These are phyloP conservation scores for Cheilosia vulpina DNA, from an alignment of 2,888 invertebrate species.

Conservation along the genomic window DNA sequence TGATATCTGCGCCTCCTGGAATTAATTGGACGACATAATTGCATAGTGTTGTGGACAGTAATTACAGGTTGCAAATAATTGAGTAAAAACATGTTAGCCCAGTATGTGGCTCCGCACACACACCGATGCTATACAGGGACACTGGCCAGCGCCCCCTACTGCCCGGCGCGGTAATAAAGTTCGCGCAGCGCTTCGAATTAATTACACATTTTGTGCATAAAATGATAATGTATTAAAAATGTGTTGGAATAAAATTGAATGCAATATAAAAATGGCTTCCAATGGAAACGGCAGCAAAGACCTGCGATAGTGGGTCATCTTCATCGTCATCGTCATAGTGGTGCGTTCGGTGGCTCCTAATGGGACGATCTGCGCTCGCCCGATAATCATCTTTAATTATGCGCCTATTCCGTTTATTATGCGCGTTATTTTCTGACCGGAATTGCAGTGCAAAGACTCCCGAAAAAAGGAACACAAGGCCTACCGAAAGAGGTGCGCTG, in stretches of 20 bases:
- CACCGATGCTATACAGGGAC: neutral
- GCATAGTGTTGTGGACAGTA: slow-evolving; percentile 81
- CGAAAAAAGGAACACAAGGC: slow-evolving; percentile 13
- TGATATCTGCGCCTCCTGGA: slow-evolving; percentile 78
- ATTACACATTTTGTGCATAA: slow-evolving; percentile 73
- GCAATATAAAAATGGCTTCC: slow-evolving; percentile 62
- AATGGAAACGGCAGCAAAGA: slow-evolving; percentile 14
- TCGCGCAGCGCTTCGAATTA: slow-evolving; percentile 66
- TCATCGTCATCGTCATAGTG: slow-evolving; percentile 40
- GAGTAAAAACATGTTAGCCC: slow-evolving; percentile 77
- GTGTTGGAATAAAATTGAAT: slow-evolving; percentile 73
- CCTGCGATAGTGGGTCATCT: slow-evolving; percentile 7
- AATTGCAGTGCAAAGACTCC: neutral
- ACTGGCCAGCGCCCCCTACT: neutral
- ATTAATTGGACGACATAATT: slow-evolving; percentile 83
- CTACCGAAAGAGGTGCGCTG: slow-evolving; percentile 24
- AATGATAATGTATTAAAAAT: slow-evolving; percentile 73
- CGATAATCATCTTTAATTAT: slow-evolving; percentile 73
- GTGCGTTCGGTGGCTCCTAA: slow-evolving; percentile 16
- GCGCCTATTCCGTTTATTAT: slow-evolving; percentile 57
- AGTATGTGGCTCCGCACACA: slow-evolving; percentile 8
- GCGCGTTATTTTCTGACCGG: neutral
- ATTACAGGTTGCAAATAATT: slow-evolving; percentile 81
- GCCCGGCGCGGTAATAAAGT: slow-evolving; percentile 21
- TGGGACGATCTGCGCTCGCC: slow-evolving; percentile 23